phyloP scores from a whole-genome alignment of 2,888 invertebrate species.

The Clepsis dumicolana region DNA sequence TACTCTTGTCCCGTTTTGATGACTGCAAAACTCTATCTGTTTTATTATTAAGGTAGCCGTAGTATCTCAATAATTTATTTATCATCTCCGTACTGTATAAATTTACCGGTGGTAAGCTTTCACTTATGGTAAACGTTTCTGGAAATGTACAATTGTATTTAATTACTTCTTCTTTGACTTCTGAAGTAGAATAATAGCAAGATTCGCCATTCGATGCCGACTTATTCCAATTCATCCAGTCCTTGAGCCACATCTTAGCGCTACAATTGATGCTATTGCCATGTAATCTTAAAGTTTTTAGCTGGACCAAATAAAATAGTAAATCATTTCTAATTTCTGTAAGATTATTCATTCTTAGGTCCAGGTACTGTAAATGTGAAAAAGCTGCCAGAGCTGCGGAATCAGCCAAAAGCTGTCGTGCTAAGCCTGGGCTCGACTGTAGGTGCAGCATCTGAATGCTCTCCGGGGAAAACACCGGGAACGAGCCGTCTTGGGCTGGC shows the following conservation, averaged over 20 bases:
- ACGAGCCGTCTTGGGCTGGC: constrained; percentile 88
- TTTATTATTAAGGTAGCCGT: constrained; percentile 80
- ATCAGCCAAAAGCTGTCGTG: constrained; percentile 89
- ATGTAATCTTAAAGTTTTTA: constrained; percentile 88
- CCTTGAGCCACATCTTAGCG: constrained; percentile 88
- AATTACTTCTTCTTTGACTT: constrained; percentile 74
- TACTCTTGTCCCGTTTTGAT: constrained; percentile 58
- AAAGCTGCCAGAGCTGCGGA: constrained; percentile 90
- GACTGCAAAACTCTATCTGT: constrained; percentile 63
- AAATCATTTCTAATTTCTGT: constrained; percentile 87
- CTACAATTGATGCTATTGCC: constrained; percentile 91
- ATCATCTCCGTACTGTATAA: constrained; percentile 84
- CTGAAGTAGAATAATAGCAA: constrained; percentile 78
- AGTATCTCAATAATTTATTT: constrained; percentile 78
- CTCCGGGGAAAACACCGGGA: constrained; percentile 90
- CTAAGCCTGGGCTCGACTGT: constrained; percentile 90
- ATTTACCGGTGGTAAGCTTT: constrained; percentile 81
- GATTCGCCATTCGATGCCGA: constrained; percentile 71
- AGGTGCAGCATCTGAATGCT: constrained; percentile 91
- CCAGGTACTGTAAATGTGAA: constrained; percentile 89
- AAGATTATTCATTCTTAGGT: constrained; percentile 89
- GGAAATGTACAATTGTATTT: constrained; percentile 83
- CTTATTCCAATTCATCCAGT: constrained; percentile 88
- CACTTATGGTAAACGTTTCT: constrained; percentile 82
- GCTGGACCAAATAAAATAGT: constrained; percentile 89